Evolutionary conservation across 2,113 vertebrate species (phyloP), one percentile per base, ranked within the genome.

Genomic region (Lates calcarifer): DNA sequence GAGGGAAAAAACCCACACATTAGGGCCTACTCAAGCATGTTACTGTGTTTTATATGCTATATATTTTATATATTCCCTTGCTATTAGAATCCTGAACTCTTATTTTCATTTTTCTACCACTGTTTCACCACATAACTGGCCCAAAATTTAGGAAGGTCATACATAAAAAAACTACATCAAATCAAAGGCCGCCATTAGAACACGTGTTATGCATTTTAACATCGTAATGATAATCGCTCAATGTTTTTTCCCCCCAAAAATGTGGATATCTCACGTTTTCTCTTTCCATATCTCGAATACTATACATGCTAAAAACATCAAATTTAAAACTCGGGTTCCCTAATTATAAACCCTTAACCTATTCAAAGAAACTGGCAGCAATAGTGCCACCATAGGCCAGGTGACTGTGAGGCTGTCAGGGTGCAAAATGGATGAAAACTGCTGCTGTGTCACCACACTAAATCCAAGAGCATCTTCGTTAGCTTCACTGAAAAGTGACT

Each of bases 21-120:
- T 41, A 1, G 5, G 53, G 43, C 26, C 53, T 61, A 26, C 55
- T 18, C 17, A 71, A 81, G 29, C 31, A 63, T 57, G 69, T 31
- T 51, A 53, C 64, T 61, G 5, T 20, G 3, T 24, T 55, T 78
- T 57, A 71, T 43, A 74, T 74, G 17, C 26, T 56, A 29, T 77
- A 43, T 63, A 55, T 67, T 75, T 55, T 26, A 67, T 66, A 60
- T 14, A 55, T 70, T 43, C 41, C 66, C 43, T 65, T 31, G 43
- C 33, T 31, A 43, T 37, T 24, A 41, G 5, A 37, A 26, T 13
- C 13, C 22, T 63, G 22, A 18, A 33, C 22, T 62, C 33, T 12
- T 62, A 62, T 63, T 63, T 22, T 24, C 3, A n/a, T 22, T 62
- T 20, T 12, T 41, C 22, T 12, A 43, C n/a, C 37, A 43, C 26